These are phyloP conservation scores for Drosophila rufa DNA, from an alignment of 1,140 invertebrate genomes.

Conservation along the genomic window DNA sequence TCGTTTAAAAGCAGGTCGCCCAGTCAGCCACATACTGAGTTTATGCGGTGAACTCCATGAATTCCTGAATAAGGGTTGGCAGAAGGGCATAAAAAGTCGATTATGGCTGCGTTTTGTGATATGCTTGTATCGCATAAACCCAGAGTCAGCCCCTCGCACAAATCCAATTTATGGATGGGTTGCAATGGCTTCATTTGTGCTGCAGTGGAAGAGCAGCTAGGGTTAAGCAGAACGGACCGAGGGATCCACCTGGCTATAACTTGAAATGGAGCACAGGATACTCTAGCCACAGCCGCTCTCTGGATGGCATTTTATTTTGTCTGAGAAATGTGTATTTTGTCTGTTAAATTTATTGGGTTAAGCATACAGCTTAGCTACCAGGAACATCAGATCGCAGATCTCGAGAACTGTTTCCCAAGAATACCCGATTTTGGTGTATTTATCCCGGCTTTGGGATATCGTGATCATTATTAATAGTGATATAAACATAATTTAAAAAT, in stretches of 20 bases:
- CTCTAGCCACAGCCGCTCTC: not conserved
- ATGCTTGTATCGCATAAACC: not conserved
- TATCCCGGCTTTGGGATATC: too few species aligned
- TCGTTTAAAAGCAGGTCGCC: slow-evolving; percentile 50
- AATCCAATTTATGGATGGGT: slow-evolving; percentile 17
- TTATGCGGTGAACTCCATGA: slow-evolving; percentile 9
- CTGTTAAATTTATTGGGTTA: not conserved
- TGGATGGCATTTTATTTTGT: not conserved
- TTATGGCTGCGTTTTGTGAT: too few species aligned
- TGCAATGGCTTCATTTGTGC: slow-evolving; percentile 5
- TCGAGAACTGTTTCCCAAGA: too few species aligned
- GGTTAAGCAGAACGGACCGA: not conserved
- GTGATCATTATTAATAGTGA: too few species aligned
- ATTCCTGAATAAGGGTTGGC: not conserved
- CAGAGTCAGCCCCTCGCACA: not conserved
- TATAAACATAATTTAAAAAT: too few species aligned
- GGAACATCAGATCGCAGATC: too few species aligned
- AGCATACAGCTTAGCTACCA: too few species aligned
- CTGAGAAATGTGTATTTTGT: not conserved
- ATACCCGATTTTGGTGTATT: too few species aligned
- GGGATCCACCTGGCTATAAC: not conserved
- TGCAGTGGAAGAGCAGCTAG: not conserved
- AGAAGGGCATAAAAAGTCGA: not conserved
- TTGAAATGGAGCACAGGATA: slow-evolving; percentile 1
- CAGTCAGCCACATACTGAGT: not conserved